A percentile compares a stretch with the other conserved stretches of the same genome.
Evolutionary conservation across 1,140 invertebrate genomes (phyloP).

Genomic region (Bombus confusus): DNA sequence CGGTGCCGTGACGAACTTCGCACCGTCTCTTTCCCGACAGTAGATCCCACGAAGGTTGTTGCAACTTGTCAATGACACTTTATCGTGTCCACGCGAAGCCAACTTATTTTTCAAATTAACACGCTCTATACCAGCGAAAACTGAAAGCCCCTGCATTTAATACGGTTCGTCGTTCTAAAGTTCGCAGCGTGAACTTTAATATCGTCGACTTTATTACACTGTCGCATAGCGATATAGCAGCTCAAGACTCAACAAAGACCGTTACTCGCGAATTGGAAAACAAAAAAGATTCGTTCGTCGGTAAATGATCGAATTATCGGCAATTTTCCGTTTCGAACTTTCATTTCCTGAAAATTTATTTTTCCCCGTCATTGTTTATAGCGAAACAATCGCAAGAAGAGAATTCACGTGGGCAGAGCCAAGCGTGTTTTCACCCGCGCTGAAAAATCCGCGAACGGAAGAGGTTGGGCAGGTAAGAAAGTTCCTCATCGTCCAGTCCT

Average conservation of each 20-base stretch:
- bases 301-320: too few relatives aligned
- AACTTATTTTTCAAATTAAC: neutral
- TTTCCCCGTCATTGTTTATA: too few relatives aligned
- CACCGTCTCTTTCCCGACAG: neutral
- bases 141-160: neutral
- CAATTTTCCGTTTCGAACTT: too few relatives aligned
- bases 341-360: too few relatives aligned
- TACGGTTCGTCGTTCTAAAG: neutral
- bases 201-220: too few relatives aligned
- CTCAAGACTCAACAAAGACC: too few relatives aligned
- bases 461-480: conserved; percentile 67
- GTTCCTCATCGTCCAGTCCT: conserved; percentile 51
- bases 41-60: neutral
- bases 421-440: conserved; percentile 47
- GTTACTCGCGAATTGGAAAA: too few relatives aligned
- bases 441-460: conserved; percentile 64
- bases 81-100: neutral
- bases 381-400: conserved; percentile 11
- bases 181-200: too few relatives aligned
- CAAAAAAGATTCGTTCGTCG: too few relatives aligned
- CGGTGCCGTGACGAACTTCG: conserved; percentile 17
- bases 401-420: conserved; percentile 55
- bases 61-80: neutral
- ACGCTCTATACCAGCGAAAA: neutral
- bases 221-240: too few relatives aligned